Base-by-base conservation (phyloP, 2,797 vertebrate genomes). In the Holocentrus rufus region DNA sequence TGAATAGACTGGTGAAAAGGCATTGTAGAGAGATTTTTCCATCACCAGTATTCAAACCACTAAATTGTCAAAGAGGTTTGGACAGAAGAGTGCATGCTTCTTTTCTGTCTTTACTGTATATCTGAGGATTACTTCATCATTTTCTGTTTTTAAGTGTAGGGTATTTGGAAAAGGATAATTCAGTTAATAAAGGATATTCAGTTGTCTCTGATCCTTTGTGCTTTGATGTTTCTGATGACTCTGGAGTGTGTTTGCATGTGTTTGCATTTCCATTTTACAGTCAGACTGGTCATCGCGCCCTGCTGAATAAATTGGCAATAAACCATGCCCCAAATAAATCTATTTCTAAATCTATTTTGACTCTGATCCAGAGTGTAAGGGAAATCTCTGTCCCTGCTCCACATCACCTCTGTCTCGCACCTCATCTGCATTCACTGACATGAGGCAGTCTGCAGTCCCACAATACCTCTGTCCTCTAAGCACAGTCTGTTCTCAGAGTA, bases 401-500 rank as follows among this genome's bases (percentile, higher is more conserved):
- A 69, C 27, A 65, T 17, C 22, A 56, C 49, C 53, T 50, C 56
- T 52, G 46, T 52, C 20, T 69, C n/a, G 13, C 36, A 55, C 34
- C 52, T 81, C 76, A 79, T 77, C 70, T 65, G 62, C 46, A 76
- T 70, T 42, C 52, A 42, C 63, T 75, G 68, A 75, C 76, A 53
- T 70, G 69, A 79, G 58, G 79, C 66, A 65, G 65, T 44, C 57
- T n/a, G 58, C 74, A 71, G 65, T 76, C 66, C 49, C 39, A 22
- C 72, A 60, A 42, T 72, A 59, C 73, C 56, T 71, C 54, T 71
- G 72, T 69, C 77, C 53, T 76, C 71, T 61, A 30, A 76, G 63
- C 72, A 69, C 79, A 82, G 67, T 79, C 77, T 64, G 73, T 15
- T 44, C 80, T 81, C 68, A 3, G 79, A 80, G 64, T 83, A 85